Evolutionary conservation across 2,888 invertebrate species (phyloP).

Genomic region (Aphodius granarius): DNA sequence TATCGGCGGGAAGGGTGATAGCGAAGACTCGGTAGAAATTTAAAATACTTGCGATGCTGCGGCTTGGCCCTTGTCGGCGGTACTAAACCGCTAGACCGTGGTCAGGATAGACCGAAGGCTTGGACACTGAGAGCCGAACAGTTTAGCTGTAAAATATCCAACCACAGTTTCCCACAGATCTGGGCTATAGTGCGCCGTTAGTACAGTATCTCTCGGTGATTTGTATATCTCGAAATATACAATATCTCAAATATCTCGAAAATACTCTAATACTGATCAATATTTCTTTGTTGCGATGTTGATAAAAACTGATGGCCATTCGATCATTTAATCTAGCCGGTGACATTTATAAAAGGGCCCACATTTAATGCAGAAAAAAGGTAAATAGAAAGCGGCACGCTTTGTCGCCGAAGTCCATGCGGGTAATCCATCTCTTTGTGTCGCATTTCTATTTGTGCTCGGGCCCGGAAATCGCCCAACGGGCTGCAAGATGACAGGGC

Average conservation of each 20-base stretch:
- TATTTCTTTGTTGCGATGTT: neutral
- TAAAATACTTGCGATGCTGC: neutral
- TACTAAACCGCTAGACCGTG: neutral
- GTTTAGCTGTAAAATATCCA: neutral
- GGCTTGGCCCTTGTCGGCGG: neutral
- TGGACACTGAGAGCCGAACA: neutral
- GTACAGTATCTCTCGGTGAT: no score
- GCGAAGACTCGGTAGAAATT: neutral
- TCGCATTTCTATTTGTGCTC: slow-evolving; percentile 5
- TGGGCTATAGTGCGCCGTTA: neutral
- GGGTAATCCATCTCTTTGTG: slow-evolving; percentile 14
- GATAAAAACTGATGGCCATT: neutral
- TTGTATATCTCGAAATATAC: no score
- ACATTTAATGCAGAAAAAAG: neutral
- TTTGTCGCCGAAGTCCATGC: neutral
- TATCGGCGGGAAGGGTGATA: neutral
- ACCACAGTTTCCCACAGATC: neutral
- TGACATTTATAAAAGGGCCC: neutral
- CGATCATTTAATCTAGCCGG: neutral
- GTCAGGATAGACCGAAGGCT: neutral
- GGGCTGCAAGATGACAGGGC: neutral
- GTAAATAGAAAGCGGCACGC: neutral
- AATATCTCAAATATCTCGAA: no score
- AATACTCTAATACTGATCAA: no score
- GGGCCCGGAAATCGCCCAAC: neutral